Evolutionary conservation across 1,140 invertebrate species (phyloP), one percentile per base, ranked within the genome.

Genomic region (Dendrolimus punctatus): DNA sequence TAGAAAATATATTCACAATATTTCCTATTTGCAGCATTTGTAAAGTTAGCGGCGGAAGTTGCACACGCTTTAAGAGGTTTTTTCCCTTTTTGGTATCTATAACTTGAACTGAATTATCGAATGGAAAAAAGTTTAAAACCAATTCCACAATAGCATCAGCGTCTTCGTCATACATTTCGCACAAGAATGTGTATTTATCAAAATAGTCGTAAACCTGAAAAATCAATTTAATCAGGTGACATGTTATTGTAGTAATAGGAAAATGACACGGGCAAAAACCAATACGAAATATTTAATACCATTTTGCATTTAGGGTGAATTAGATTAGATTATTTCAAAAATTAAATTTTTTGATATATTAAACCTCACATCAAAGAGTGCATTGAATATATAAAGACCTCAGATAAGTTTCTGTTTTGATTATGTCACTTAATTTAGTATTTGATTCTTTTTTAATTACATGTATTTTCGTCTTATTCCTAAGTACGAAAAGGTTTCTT

Each of bases 11-110:
- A 40, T 81, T 86, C 0, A 86, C 65, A 39, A 81, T 76, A 55
- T 84, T 84, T 40, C 83, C 83, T 50, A 86, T 73, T 71, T 86
- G 78, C 5, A 86, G 58, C 78, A 80, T 84, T 53, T 75, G 69
- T 36, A 74, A 36, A 47, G 67, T 79, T 46, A 86, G 55, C 4
- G 76, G 51, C 7, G 80, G 77, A 4, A 81, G 47, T 8, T 83
- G 79, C n/a, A 75, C 66, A 7, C 82, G 62, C 56, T 55, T 71
- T 6, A 84, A 43, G 23, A 86, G 56, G 47, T 69, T 78, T 62
- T 74, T 81, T 0, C 71, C 75, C 51, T 73, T 80, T 47, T 64
- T 66, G 2, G 71, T 46, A 46, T 86, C 66, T 45, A 84, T 71
- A 8, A 84, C 64, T 86, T 86, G 83, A 43, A 81, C 67, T 5